A percentile compares a stretch with the other conserved stretches of the same genome.
Evolutionary conservation across 1,140 invertebrate genomes (phyloP).

Genomic region (Aphelenchoides besseyi): DNA sequence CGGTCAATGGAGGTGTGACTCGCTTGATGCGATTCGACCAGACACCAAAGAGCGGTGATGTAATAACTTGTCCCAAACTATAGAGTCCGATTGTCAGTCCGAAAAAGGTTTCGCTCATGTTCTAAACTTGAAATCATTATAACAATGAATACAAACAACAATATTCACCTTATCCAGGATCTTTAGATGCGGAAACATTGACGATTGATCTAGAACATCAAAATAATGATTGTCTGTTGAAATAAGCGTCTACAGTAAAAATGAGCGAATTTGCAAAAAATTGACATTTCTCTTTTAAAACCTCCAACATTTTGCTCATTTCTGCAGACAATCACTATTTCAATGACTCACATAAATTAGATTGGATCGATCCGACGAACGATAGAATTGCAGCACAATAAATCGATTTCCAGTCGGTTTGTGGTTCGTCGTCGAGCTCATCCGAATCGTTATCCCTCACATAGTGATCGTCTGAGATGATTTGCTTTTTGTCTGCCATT

Average conservation of each 20-base stretch:
- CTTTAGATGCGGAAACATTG: constrained; percentile 63
- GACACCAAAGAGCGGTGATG: constrained; percentile 21
- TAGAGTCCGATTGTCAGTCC: constrained; percentile 24
- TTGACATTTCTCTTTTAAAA: too few relatives aligned
- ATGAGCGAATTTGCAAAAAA: too few relatives aligned
- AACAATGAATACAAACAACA: not conserved
- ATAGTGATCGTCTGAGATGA: too few relatives aligned
- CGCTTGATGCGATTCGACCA: constrained; percentile 24
- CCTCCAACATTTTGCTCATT: too few relatives aligned
- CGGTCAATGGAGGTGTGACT: constrained; percentile 7
- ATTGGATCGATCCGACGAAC: constrained; percentile 23
- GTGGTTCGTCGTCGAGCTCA: not conserved
- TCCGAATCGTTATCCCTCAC: too few relatives aligned
- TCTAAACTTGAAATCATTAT: constrained; percentile 4
- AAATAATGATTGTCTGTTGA: not conserved
- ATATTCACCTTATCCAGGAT: constrained; percentile 48
- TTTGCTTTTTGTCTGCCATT: too few relatives aligned
- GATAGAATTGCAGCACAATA: constrained; percentile 24
- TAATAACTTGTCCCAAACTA: constrained; percentile 20
- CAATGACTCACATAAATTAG: constrained; percentile 10
- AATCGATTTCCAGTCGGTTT: constrained; percentile 22
- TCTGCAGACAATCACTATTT: too few relatives aligned
- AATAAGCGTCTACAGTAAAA: too few relatives aligned
- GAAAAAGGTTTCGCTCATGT: constrained; percentile 19
- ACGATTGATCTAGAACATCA: not conserved